Evolutionary conservation across 2,888 invertebrate species (phyloP), one percentile per base, ranked within the genome.

Genomic region (Cerceris rybyensis): DNA sequence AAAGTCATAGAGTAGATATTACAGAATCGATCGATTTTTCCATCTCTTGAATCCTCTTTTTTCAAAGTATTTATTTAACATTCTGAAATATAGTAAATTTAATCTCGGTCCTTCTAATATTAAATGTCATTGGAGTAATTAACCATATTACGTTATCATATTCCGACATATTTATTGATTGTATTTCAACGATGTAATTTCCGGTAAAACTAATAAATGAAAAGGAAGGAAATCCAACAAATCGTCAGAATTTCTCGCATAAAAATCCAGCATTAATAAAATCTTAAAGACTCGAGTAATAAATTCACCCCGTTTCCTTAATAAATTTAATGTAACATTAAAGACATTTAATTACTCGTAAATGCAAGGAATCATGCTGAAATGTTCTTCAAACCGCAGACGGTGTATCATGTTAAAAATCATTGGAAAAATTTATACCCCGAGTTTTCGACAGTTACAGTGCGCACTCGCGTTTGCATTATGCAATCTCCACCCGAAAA

Each of bases 321-420:
- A 79, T 73, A 82, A 75, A 84, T 82, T 81, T 59, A 71, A 73
- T 28, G 58, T 9, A 9, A 42, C 63, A 28, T 61, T 70, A 75
- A 55, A 49, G 11, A 0, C 9, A 52, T 78, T 83, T 78, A 78
- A 81, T 81, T 83, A 75, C 71, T 74, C 81, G 61, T 80, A 80
- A 73, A 75, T 39, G 61, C 16, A 8, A n/a, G 17, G 58, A 46
- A 52, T 65, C 16, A 6, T 0, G 9, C n/a, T 39, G 43, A 13
- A 17, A 2, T 6, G 17, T 17, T 17, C 7, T 17, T 17, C 28
- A 7, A 7, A 7, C 2, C 55, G 16, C 17, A 4, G 17, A 55
- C 17, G 46, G 17, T 17, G 39, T 55, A 16, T 43, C 65, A 42
- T 63, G 60, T 61, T 63, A 75, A 75, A 67, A 75, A 43, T 57